A percentile compares a stretch with the other conserved stretches of the same genome.
phyloP scores from a whole-genome alignment of 2,797 vertebrate genomes.

The Darevskia nairensis region DNA sequence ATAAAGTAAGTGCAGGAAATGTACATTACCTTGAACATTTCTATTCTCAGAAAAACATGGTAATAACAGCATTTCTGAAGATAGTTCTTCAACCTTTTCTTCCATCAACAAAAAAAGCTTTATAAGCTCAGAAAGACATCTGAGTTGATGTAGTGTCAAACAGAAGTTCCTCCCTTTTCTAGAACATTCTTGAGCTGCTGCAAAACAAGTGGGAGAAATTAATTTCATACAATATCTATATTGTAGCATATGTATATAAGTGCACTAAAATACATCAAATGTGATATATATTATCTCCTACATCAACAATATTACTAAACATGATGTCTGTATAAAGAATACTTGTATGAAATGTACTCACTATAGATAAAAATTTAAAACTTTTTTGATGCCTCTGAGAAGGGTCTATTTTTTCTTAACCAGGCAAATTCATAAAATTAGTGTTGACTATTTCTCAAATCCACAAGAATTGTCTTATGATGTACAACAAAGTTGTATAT shows the following conservation, averaged over 20 bases:
- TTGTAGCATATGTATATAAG: not conserved
- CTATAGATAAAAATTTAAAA: not conserved
- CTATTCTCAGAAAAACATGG: constrained; percentile 77
- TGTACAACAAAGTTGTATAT: not conserved
- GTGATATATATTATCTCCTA: not conserved
- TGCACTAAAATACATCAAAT: not conserved
- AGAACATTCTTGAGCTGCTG: constrained; percentile 82
- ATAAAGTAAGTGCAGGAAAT: constrained; percentile 18
- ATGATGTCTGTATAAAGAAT: not conserved
- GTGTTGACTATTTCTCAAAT: not conserved
- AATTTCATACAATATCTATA: not conserved
- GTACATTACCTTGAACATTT: constrained; percentile 84
- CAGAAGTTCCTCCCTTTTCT: constrained; percentile 81
- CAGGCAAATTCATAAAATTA: not conserved
- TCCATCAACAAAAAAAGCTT: constrained; percentile 87
- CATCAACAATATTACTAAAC: not conserved
- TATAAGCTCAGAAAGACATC: constrained; percentile 85
- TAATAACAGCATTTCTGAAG: constrained; percentile 80
- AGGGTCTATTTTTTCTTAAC: not conserved
- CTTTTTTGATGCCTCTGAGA: not conserved
- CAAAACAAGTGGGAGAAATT: constrained; percentile 54
- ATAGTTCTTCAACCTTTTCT: constrained; percentile 83
- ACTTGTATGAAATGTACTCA: not conserved
- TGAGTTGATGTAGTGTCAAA: constrained; percentile 88
- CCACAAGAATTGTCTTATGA: not conserved